Base-by-base conservation (phyloP, 2,113 vertebrate species). In the Myocastor coypus region DNA sequence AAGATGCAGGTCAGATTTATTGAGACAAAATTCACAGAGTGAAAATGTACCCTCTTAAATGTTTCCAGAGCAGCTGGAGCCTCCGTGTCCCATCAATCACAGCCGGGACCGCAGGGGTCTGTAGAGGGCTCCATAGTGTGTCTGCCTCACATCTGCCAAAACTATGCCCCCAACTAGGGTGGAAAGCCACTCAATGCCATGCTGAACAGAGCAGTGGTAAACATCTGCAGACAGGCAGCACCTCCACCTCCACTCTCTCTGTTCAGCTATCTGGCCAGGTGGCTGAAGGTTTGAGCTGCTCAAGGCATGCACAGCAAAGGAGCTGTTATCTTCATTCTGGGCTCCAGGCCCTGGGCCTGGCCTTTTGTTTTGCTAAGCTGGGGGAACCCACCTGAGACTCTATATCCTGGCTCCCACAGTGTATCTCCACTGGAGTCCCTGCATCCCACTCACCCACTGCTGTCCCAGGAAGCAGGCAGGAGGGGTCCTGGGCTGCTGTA, bases 31-130 rank as follows among this genome's bases (percentile, higher is more conserved):
- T 46, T 73, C 55, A 73, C 34, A 57, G 5, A 64, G 57, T n/a
- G 69, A 55, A 85, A 93, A 66, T 3, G 20, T 20, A n/a, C 59
- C 52, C n/a, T 57, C 24, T 82, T 34, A 90, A 55, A 68, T 28
- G 4, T 7, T 14, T 32, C 69, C 52, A 86, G 3, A 61, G 66
- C 63, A 19, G 8, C 69, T 22, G 20, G 5, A 13, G 34, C 75
- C 34, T 40, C n/a, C 28, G 10, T 10, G 19, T 34, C 1, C 0
- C 4, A 4, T 17, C 7, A 7, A 32, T 20, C 9, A 0, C n/a
- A 16, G 11, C 32, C 37, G 13, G 13, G n/a, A 61, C 50, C 40
- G 34, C 52, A n/a, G 4, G 0, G 4, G 34, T 42, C 46, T 40
- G 10, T 7, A 1, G 13, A 34, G 73, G 7, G 37, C 3, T 73